Conservation (phyloP, 2,888 invertebrate genomes). For the Candidula unifasciata region DNA sequence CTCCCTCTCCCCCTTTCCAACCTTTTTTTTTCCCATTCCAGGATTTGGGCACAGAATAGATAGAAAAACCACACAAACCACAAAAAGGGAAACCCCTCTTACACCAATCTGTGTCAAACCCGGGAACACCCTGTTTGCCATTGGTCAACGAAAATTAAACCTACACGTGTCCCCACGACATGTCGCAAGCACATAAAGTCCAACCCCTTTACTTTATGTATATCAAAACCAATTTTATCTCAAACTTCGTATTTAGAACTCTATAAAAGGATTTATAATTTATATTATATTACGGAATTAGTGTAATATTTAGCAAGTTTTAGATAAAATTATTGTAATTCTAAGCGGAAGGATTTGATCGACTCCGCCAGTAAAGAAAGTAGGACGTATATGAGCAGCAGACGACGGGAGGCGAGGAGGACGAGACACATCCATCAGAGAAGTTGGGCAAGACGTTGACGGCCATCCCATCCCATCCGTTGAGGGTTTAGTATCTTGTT, state of each 20-base stretch:
- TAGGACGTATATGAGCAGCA: neutral
- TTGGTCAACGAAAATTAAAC: slow-evolving; percentile 23
- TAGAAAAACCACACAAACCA: no score
- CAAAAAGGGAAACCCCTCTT: no score
- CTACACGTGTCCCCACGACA: slow-evolving; percentile 1
- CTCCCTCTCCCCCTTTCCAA: no score
- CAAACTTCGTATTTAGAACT: neutral
- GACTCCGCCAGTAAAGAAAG: neutral
- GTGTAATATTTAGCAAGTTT: no score
- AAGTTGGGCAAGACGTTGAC: slow-evolving; percentile 44
- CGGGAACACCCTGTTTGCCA: neutral
- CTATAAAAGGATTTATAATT: no score
- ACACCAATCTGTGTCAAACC: neutral
- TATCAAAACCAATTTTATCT: neutral
- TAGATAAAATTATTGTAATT: no score
- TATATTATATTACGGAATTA: no score
- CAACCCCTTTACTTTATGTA: neutral
- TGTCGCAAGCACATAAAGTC: neutral
- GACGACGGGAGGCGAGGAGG: slow-evolving; percentile 1
- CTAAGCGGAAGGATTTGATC: slow-evolving; percentile 4
- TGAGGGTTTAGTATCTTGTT: slow-evolving; percentile 60
- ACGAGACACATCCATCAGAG: neutral
- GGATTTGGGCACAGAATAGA: no score
- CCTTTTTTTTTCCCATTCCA: no score
- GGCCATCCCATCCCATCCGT: slow-evolving; percentile 71